These are phyloP conservation scores for Clarias pachynema DNA, from an alignment of 2,797 vertebrate genomes.

Conservation along the genomic window DNA sequence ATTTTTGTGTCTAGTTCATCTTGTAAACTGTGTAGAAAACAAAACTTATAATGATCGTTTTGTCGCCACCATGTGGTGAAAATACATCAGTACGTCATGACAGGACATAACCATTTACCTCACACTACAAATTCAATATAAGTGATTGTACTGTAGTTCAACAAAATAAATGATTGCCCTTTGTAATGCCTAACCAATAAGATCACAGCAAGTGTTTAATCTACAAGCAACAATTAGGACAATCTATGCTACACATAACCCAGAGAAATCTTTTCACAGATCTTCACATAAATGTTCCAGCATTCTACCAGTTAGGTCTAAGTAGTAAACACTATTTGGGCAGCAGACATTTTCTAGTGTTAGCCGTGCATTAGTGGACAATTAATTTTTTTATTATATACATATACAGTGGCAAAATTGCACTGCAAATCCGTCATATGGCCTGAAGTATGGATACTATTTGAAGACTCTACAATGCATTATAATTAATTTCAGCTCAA, in stretches of 20 bases:
- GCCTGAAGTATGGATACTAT: not conserved
- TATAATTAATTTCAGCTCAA: not conserved
- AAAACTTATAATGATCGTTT: not conserved
- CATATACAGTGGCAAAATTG: not conserved
- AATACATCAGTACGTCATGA: not conserved
- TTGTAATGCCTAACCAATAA: not conserved
- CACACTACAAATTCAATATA: not conserved
- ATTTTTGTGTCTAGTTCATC: not conserved
- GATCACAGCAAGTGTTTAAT: not conserved
- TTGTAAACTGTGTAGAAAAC: not conserved
- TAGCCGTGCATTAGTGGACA: not conserved
- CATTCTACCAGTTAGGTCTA: not conserved
- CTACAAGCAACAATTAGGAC: not conserved
- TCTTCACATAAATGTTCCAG: not conserved
- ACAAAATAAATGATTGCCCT: not conserved
- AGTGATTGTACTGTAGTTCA: not conserved
- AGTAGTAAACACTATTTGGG: not conserved
- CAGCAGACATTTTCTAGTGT: not conserved
- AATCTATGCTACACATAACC: not conserved
- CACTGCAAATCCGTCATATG: not conserved
- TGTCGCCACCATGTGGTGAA: conserved; percentile 39
- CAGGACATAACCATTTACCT: not conserved
- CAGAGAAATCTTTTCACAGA: not conserved
- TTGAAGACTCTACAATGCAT: not conserved
- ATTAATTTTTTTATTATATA: not conserved